Percentiles rank a stretch among this genome's conserved stretches.
Evolutionary conservation across 2,888 invertebrate species (phyloP).

Genomic region (Morpho achilles): DNA sequence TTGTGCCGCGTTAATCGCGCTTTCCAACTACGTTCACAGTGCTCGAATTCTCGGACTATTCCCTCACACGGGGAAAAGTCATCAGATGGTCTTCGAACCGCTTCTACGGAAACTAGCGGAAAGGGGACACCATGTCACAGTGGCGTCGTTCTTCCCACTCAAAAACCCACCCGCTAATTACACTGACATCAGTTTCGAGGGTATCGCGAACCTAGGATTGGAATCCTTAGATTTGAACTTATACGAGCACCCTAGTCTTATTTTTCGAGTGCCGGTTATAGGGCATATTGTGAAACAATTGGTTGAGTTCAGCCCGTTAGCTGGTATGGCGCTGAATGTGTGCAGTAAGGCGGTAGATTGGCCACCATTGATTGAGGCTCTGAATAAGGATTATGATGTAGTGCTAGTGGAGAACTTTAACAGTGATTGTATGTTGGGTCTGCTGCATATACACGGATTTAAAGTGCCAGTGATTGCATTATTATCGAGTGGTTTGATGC

Average conservation of each 20-base stretch:
- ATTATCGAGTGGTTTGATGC: slow-evolving; percentile 78
- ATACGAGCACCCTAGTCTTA: slow-evolving; percentile 43
- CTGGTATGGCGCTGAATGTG: slow-evolving; percentile 51
- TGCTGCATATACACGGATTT: slow-evolving; percentile 73
- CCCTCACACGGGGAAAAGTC: slow-evolving; percentile 80
- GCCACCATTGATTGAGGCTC: slow-evolving; percentile 50
- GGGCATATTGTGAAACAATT: slow-evolving; percentile 44
- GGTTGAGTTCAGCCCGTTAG: slow-evolving; percentile 47
- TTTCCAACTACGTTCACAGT: slow-evolving; percentile 42
- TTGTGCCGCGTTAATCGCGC: slow-evolving; percentile 37
- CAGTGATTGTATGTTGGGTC: slow-evolving; percentile 81
- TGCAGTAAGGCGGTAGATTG: slow-evolving; percentile 60
- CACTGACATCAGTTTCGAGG: slow-evolving; percentile 62
- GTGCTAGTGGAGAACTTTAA: slow-evolving; percentile 81
- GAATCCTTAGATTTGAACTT: slow-evolving; percentile 52
- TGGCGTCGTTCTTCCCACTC: slow-evolving; percentile 79
- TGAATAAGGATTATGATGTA: slow-evolving; percentile 78
- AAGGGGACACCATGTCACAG: slow-evolving; percentile 80
- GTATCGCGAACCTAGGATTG: slow-evolving; percentile 52
- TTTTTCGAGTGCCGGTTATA: slow-evolving; percentile 41
- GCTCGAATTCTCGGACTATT: slow-evolving; percentile 59
- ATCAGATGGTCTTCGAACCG: slow-evolving; percentile 80
- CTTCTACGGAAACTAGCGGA: slow-evolving; percentile 73
- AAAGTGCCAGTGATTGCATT: slow-evolving; percentile 78
- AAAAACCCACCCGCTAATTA: slow-evolving; percentile 66